phyloP scores from a whole-genome alignment of 2,797 vertebrate genomes.

The Anolis apletophallus region DNA sequence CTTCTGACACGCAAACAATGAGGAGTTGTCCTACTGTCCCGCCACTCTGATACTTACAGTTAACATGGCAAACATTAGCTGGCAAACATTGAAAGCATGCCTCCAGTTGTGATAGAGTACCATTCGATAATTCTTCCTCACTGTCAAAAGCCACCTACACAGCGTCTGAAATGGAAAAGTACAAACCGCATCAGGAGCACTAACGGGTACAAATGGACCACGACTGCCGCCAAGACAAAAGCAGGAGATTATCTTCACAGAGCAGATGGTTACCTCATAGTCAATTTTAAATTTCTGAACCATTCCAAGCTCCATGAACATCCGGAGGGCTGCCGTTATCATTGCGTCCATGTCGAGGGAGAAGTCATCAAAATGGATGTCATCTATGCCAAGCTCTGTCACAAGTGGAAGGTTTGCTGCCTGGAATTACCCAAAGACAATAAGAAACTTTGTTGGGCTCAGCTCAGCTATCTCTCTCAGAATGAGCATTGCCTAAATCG shows the following conservation, averaged over 20 bases:
- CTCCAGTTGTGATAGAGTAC: conserved; percentile 99
- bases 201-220: conserved; percentile 50
- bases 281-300: conserved; percentile 99
- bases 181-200: conserved; percentile 58
- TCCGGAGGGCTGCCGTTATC: conserved; percentile 95
- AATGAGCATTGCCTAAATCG: conserved; percentile 55
- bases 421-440: conserved; percentile 79
- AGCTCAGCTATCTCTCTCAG: conserved; percentile 58
- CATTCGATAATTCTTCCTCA: conserved; percentile 98
- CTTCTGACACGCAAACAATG: neutral
- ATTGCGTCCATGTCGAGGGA: conserved; percentile 96
- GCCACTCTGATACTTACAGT: conserved; percentile 84
- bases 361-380: conserved; percentile 98
- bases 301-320: conserved; percentile 99
- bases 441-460: conserved; percentile 71
- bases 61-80: conserved; percentile 98
- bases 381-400: conserved; percentile 94
- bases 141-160: conserved; percentile 98
- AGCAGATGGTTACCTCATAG: conserved; percentile 90
- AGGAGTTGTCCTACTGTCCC: neutral
- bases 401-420: conserved; percentile 95
- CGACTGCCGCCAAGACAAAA: conserved; percentile 55
- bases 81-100: conserved; percentile 98
- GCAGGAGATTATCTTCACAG: conserved; percentile 47
- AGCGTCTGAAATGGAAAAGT: conserved; percentile 85